Conservation (phyloP, 2,113 vertebrate species). For the Meriones unguiculatus region DNA sequence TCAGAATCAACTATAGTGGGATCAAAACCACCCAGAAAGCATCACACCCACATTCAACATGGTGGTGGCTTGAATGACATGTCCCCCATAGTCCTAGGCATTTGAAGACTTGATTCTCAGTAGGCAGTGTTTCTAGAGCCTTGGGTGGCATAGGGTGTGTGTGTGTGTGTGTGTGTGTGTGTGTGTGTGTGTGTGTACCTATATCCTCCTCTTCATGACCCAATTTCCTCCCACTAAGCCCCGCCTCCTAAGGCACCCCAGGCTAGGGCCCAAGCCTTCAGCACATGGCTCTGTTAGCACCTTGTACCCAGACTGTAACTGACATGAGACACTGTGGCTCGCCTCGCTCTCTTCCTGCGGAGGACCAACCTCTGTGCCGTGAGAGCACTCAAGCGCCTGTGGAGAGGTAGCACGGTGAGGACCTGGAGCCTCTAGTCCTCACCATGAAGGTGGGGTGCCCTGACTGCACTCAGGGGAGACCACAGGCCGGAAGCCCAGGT, state of each 20-base stretch:
- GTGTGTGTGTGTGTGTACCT: neutral
- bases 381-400: fast-evolving
- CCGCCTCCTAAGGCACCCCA: neutral
- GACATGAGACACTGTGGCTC: neutral
- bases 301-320: neutral
- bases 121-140: neutral
- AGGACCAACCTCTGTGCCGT: neutral
- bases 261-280: neutral
- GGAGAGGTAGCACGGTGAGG: neutral
- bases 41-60: no score
- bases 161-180: neutral
- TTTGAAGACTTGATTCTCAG: neutral
- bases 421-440: neutral
- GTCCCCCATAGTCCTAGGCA: neutral
- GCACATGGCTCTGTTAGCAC: neutral
- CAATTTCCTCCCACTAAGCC: neutral
- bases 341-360: neutral
- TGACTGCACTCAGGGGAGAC: neutral
- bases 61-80: no score
- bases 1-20: neutral
- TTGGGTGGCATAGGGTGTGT: neutral
- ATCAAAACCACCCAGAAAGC: neutral
- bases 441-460: neutral
- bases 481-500: neutral
- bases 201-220: neutral